Conservation (phyloP, 2,113 vertebrate species). For the Baryphthengus martii region DNA sequence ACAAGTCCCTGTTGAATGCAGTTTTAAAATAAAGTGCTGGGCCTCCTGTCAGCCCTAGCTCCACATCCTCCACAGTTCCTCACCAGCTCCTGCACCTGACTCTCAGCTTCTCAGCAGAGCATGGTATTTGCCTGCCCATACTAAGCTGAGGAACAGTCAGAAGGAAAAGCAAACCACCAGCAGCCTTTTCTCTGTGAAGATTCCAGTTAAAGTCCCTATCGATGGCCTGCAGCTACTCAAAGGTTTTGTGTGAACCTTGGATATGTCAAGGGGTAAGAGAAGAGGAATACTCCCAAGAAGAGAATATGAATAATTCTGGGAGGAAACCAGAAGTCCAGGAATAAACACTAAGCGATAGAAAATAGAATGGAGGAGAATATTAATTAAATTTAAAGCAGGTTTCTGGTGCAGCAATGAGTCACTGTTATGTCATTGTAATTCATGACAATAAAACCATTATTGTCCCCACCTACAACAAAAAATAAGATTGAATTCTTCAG, state of each 20-base stretch:
- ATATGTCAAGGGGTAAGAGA: background rate
- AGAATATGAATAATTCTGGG: background rate
- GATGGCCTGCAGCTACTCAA: background rate
- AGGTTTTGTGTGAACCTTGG: background rate
- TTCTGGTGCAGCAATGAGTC: background rate
- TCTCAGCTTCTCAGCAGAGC: background rate
- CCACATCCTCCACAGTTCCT: accelerated
- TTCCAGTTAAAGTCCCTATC: background rate
- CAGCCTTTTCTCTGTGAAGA: background rate
- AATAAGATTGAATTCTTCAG: background rate
- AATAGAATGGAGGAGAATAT: background rate
- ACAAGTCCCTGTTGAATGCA: background rate
- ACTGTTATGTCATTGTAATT: background rate
- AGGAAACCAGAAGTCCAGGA: background rate
- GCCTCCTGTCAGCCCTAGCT: background rate
- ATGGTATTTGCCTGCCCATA: background rate
- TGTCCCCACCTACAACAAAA: background rate
- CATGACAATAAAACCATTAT: background rate
- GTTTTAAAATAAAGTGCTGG: background rate
- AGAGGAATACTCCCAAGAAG: background rate
- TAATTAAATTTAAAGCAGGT: background rate
- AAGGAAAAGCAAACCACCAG: background rate
- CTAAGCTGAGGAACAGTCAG: background rate
- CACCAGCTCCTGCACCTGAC: background rate
- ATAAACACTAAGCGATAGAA: background rate